Evolutionary conservation across 2,888 invertebrate species (phyloP), one percentile per base, ranked within the genome.

Genomic region (Matsumyia berberina): DNA sequence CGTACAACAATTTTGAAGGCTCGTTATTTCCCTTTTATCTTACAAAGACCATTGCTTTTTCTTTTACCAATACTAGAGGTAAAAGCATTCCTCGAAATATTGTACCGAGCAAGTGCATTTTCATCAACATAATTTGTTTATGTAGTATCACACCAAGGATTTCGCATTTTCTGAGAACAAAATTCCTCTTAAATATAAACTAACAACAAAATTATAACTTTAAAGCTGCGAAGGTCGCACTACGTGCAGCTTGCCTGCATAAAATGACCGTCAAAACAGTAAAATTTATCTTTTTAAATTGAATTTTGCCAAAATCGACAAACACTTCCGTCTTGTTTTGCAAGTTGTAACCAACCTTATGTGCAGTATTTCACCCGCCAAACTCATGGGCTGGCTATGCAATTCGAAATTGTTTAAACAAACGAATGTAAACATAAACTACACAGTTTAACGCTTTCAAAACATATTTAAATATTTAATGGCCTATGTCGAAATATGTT

Each of bases 401-500:
- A 73, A 57, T 76, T 24, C 24, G 24, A 39, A 69, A 70, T 81
- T 77, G 83, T 85, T 69, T 80, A 85, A 85, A 85, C 74, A 85
- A 76, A n/a, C 24, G 24, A 69, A 46, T 76, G 70, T 74, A 85
- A 85, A 80, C 85, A 85, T 60, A 76, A 70, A 70, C 58, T 76
- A 15, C 46, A 44, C 64, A 80, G 80, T 74, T 80, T 55, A 70
- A 69, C 58, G 80, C 64, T 58, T 85, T 76, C 69, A 80, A 80
- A 80, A 70, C 60, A 67, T 74, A 80, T 85, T 85, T 74, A 80
- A 85, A 80, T 76, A 85, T 85, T 85, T 80, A 85, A 85, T 80
- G 57, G 74, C 55, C 80, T 70, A 69, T 74, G 85, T 74, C 64
- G 74, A 58, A 58, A 70, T 76, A 70, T 70, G 66, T 72, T 72